Conservation (phyloP, 2,113 vertebrate species). For the Syngnathus typhle region DNA sequence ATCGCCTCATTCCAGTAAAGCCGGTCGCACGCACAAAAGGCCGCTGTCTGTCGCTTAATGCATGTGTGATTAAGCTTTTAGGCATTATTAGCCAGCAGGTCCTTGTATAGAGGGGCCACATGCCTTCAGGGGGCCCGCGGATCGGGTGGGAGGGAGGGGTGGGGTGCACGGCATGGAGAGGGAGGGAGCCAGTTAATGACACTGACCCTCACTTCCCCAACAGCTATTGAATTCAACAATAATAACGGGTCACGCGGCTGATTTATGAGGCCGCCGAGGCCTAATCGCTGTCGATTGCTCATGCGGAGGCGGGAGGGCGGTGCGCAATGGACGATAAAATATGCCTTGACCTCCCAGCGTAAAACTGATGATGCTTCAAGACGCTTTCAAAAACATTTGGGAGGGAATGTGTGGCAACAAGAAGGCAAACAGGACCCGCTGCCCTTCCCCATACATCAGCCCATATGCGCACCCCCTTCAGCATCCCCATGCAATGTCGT, state of each 20-base stretch:
- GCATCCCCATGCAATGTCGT: background rate
- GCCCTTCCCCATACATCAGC: background rate
- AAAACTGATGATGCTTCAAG: constrained; percentile 12
- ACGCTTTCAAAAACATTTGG: constrained; percentile 5
- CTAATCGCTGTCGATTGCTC: constrained; percentile 97
- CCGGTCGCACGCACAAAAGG: constrained; percentile 86
- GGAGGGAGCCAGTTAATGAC: constrained; percentile 92
- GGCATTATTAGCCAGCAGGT: constrained; percentile 90
- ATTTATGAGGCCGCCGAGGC: constrained; percentile 83
- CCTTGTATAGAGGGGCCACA: constrained; percentile 70
- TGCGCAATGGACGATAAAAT: constrained; percentile 60
- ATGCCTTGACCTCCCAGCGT: constrained; percentile 57
- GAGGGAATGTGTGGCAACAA: background rate
- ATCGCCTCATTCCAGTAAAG: constrained; percentile 98
- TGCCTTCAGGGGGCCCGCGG: constrained; percentile 87
- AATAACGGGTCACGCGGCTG: constrained; percentile 93
- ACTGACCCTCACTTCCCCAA: constrained; percentile 97
- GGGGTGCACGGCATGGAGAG: constrained; percentile 65
- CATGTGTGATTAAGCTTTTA: constrained; percentile 85
- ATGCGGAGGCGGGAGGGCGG: constrained; percentile 46
- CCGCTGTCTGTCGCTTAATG: constrained; percentile 86
- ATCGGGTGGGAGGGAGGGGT: constrained; percentile 72
- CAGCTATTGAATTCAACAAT: constrained; percentile 94
- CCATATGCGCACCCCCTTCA: background rate
- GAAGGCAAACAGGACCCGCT: background rate